A percentile compares a stretch with the other conserved stretches of the same genome.
Conservation (phyloP, 92 coral and sea anemone genomes). For the Paragorgia papillata region DNA sequence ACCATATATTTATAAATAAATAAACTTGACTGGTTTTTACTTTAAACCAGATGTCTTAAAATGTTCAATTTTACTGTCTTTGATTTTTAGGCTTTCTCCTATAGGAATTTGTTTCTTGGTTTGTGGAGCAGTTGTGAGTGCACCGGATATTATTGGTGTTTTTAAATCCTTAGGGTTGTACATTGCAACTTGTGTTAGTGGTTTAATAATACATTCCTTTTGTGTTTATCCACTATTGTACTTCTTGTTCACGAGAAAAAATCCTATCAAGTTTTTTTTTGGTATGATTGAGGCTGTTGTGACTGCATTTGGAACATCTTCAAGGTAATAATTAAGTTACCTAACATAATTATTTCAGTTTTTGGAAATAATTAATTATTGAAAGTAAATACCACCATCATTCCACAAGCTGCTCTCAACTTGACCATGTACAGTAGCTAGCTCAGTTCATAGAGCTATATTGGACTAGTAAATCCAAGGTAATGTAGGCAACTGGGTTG, state of each 20-base stretch:
- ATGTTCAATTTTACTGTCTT: neutral
- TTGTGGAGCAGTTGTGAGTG: conserved; percentile 28
- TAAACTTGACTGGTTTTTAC: too few species aligned
- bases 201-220: conserved; percentile 27
- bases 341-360: too few species aligned
- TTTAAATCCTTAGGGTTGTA: conserved; percentile 32
- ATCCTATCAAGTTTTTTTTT: conserved; percentile 18
- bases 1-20: too few species aligned
- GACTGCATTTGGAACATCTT: conserved; percentile 43
- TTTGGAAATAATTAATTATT: too few species aligned
- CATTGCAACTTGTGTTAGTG: conserved; percentile 32
- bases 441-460: too few species aligned
- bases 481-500: too few species aligned
- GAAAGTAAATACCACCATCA: too few species aligned
- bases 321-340: conserved; percentile 5
- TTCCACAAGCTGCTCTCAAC: too few species aligned
- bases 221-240: conserved; percentile 36
- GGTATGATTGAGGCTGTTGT: conserved; percentile 39
- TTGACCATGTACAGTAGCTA: too few species aligned
- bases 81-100: conserved; percentile 31
- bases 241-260: conserved; percentile 35
- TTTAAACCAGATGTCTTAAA: too few species aligned
- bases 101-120: conserved; percentile 38
- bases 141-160: conserved; percentile 1
- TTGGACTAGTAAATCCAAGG: too few species aligned